phyloP scores from a whole-genome alignment of 2,113 vertebrate species.

The Anthoscopus minutus region DNA sequence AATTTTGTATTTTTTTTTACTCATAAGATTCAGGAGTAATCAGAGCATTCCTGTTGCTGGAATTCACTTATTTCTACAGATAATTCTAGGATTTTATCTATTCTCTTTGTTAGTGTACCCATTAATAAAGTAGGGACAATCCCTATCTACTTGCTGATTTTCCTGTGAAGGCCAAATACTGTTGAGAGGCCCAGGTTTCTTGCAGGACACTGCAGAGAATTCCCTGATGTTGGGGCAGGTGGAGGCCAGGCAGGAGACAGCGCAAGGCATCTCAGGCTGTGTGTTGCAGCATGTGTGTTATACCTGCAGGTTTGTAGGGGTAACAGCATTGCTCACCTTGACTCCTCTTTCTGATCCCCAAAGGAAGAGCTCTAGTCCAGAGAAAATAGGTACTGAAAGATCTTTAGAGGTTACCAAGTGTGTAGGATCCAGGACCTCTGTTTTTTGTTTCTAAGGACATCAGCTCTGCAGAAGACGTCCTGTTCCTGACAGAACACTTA shows the following conservation, averaged over 20 bases:
- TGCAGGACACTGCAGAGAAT: neutral
- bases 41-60: neutral
- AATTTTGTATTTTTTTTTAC: neutral
- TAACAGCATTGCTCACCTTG: neutral
- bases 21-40: neutral
- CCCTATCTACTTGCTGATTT: neutral
- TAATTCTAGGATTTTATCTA: neutral
- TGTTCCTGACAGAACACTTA: neutral
- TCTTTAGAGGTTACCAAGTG: neutral
- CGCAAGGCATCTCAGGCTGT: neutral
- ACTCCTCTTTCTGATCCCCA: neutral
- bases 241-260: neutral
- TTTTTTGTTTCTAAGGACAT: neutral
- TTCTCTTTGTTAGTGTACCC: neutral
- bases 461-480: neutral
- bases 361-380: neutral
- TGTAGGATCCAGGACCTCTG: neutral
- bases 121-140: neutral
- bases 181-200: neutral
- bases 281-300: accelerated
- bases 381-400: neutral
- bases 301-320: too few species aligned
- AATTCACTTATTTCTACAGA: neutral
- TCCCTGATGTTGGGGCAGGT: neutral
- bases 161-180: neutral